These are phyloP conservation scores for Saguinus imperator DNA, from an alignment of 2,113 vertebrate genomes.

Conservation along the genomic window DNA sequence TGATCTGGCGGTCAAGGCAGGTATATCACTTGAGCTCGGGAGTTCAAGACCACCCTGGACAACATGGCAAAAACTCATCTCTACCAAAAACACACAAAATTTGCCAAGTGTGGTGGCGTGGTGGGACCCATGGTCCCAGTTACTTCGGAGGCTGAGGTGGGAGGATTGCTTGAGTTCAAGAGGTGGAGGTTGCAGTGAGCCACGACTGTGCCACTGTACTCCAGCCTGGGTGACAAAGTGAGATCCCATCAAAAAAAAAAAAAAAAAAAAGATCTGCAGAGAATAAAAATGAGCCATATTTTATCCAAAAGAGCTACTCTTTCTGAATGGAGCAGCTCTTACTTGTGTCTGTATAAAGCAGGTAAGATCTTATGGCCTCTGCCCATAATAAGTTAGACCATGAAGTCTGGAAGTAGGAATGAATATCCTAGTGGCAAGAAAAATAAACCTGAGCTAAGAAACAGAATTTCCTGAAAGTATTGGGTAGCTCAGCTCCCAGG, in stretches of 20 bases:
- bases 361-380: not conserved
- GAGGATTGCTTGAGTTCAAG: too few species aligned
- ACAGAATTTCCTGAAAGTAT: not conserved
- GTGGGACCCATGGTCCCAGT: too few species aligned
- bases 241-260: too few species aligned
- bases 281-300: not conserved
- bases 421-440: not conserved
- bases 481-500: not conserved
- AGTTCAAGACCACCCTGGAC: too few species aligned
- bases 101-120: too few species aligned
- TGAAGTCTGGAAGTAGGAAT: not conserved
- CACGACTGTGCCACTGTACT: too few species aligned
- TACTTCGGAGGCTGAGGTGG: too few species aligned
- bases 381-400: not conserved
- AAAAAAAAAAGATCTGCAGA: not conserved
- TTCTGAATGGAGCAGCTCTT: not conserved
- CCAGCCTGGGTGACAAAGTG: too few species aligned
- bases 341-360: not conserved
- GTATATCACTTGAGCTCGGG: too few species aligned
- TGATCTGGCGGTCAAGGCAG: not conserved
- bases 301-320: not conserved
- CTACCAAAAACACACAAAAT: too few species aligned
- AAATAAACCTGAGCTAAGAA: constrained; percentile 13
- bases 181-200: too few species aligned
- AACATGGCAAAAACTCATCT: too few species aligned